Evolutionary conservation across 2,113 vertebrate species (phyloP), one percentile per base, ranked within the genome.

Genomic region (Ellobius talpinus): DNA sequence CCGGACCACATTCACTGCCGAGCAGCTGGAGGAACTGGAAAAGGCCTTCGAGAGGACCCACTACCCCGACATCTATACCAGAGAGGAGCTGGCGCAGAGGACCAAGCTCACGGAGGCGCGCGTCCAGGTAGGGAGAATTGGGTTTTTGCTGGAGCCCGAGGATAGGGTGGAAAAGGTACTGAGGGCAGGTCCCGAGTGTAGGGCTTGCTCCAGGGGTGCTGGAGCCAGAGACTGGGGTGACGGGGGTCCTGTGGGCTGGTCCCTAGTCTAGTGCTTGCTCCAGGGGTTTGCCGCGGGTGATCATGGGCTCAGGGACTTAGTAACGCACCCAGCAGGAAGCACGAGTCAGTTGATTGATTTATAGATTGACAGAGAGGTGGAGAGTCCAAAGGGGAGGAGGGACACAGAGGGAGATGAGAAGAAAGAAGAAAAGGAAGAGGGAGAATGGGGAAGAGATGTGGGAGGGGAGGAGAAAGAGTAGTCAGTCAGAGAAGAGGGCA

Each of bases 21-120:
- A 99, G 98, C 99, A 99, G 98, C 98, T 99, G 98, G 99, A 99
- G 97, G 99, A 99, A 98, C 99, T 99, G 97, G 99, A 99, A 98
- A 99, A 99, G 92, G 99, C 99, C 61, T 99, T 99, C 0, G 99
- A 99, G 98, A 98, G 99, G 97, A 99, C 99, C 2, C 99, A 99
- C 98, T 99, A 99, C 98, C 99, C 99, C 0, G 99, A 99, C 98
- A 99, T 99, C 98, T 99, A 99, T 98, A 99, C 99, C 91, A 98
- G 99, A 6, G 99, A 99, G 98, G 99, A 99, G 98, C 99, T 99
- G 91, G 99, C 99, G 0, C 99, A 99, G 99, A 99, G 99, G 98
- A 99, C 99, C 96, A 99, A 99, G 97, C 99, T 99, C 74, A 99
- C 99, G 0, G 99, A 99, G 98, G 99, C 99, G 0, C 98, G 99